Base-by-base conservation (phyloP, 2,113 vertebrate genomes). In the Ailurus styani region DNA sequence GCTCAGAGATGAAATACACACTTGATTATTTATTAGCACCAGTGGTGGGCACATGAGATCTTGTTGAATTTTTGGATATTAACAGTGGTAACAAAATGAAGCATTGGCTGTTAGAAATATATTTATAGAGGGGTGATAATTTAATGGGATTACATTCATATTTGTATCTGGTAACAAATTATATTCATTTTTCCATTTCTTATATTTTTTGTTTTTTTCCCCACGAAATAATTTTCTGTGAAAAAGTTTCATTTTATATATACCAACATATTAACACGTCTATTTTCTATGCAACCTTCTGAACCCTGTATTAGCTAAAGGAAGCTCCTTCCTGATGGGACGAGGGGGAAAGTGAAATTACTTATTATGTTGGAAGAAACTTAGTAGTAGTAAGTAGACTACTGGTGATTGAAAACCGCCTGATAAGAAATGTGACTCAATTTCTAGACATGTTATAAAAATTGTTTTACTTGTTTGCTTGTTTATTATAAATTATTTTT, bases 111-210 rank as follows among this genome's bases (percentile, higher is more conserved):
- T 66, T 90, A 47, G 27, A 82, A 85, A 75, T 18, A 25, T 20
- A 45, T 83, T 94, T 31, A 64, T 8, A 34, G 17, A 82, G 7
- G 13, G 4, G 1, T 55, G 10, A 40, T 94, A 34, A 86, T 88
- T 95, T 66, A 88, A 78, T 34, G 21, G 47, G 93, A 73, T 94
- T 79, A 31, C 6, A 47, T 55, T 57, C 1, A 1, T 92, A 42
- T 77, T 94, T 97, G 7, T 60, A 82, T 93, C 31, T 4, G 72
- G 2, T 60, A 73, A 95, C 21, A 96, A 90, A 11, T 96, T 93
- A 47, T 86, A 88, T 91, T 88, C 77, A 75, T 40, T 40, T 54
- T 17, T 72, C 34, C 31, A 72, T 66, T 91, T 79, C 13, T 57
- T 37, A 70, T 54, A 57, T 70, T 37, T 11, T 60, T 68, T 77